Evolutionary conservation across 2,113 vertebrate genomes (phyloP).

Genomic region (Protobothrops mucrosquamatus): DNA sequence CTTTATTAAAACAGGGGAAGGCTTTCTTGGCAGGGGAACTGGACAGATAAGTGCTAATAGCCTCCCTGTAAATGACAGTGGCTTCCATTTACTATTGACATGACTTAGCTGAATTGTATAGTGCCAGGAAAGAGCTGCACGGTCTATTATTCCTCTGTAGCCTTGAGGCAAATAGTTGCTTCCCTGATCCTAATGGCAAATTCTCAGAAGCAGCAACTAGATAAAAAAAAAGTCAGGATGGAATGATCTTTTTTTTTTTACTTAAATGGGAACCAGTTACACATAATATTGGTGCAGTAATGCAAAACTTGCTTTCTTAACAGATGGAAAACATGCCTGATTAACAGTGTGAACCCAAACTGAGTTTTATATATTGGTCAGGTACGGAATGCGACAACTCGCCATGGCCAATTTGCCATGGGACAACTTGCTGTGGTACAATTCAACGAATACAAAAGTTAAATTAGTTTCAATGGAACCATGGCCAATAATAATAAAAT

Average conservation of each 20-base stretch:
- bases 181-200: neutral
- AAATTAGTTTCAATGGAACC: neutral
- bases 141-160: neutral
- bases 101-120: neutral
- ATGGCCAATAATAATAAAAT: neutral
- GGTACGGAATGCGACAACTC: neutral
- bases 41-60: neutral
- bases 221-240: neutral
- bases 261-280: neutral
- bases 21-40: conserved; percentile 15
- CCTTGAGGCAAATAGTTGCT: neutral
- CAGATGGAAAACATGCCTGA: neutral
- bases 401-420: neutral
- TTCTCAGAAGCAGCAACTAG: neutral
- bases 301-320: neutral
- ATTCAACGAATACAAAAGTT: neutral
- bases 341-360: neutral
- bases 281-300: neutral
- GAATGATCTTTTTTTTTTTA: neutral
- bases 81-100: neutral
- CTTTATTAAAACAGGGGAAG: conserved; percentile 8
- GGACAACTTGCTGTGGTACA: neutral
- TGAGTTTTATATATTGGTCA: neutral
- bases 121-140: neutral
- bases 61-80: neutral